phyloP scores from a whole-genome alignment of 2,113 vertebrate genomes.

The Ptilorrhoa leucosticta region DNA sequence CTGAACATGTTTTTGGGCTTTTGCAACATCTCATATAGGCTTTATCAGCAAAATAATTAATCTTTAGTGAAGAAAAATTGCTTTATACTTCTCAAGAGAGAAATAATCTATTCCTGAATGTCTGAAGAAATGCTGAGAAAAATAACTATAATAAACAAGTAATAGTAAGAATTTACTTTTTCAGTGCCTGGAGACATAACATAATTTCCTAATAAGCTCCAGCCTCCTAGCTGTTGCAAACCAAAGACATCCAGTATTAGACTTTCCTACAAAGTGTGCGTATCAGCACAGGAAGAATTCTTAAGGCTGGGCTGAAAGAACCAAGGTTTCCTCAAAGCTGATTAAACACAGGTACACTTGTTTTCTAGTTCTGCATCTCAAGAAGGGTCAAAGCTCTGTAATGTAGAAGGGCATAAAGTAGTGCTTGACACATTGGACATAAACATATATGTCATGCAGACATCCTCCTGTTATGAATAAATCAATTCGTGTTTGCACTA shows the following conservation, averaged over 20 bases:
- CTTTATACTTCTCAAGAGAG: neutral
- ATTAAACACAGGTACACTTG: neutral
- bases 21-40: neutral
- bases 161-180: neutral
- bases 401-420: neutral
- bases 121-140: neutral
- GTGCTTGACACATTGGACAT: neutral
- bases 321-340: neutral
- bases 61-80: neutral
- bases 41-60: neutral
- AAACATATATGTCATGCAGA: neutral
- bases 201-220: neutral
- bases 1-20: neutral
- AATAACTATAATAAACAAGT: neutral
- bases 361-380: neutral
- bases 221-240: neutral
- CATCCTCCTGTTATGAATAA: neutral
- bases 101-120: neutral
- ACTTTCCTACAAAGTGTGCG: neutral
- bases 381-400: neutral
- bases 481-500: neutral
- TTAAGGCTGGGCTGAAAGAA: neutral
- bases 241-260: neutral
- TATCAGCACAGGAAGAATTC: neutral
- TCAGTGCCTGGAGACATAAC: neutral